Evolutionary conservation across 2,797 vertebrate genomes (phyloP).

Genomic region (Rallus crepitans): DNA sequence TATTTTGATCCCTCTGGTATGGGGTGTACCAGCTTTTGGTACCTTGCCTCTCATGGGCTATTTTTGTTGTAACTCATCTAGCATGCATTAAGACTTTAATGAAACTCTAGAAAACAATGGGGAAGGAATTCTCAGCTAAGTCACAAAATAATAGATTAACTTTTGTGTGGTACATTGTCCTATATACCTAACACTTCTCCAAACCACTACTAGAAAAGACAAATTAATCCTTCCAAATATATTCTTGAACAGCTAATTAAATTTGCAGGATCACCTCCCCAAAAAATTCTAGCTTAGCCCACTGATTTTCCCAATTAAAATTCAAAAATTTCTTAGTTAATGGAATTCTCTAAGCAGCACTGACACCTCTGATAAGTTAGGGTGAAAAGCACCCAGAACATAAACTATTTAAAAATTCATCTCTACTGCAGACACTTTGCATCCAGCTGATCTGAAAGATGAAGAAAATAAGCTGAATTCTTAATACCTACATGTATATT

Average conservation of each 20-base stretch:
- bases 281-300: not conserved
- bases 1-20: slow-evolving; percentile 24
- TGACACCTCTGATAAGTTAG: not conserved
- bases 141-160: not conserved
- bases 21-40: not conserved
- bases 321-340: not conserved
- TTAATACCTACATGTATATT: not conserved
- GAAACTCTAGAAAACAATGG: not conserved
- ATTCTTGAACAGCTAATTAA: not conserved
- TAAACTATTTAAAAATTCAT: not conserved
- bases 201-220: not conserved
- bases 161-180: not conserved
- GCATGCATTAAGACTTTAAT: not conserved
- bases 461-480: not conserved
- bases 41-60: not conserved
- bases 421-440: not conserved
- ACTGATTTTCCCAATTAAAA: not conserved
- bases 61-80: not conserved
- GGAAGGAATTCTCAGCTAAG: not conserved
- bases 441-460: not conserved
- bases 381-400: not conserved
- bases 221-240: not conserved
- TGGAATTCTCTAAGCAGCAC: not conserved
- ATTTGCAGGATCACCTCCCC: not conserved
- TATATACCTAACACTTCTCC: not conserved